Percentiles rank a stretch among this genome's conserved stretches.
Evolutionary conservation across 2,797 vertebrate species (phyloP).

Genomic region (Platalea minor): DNA sequence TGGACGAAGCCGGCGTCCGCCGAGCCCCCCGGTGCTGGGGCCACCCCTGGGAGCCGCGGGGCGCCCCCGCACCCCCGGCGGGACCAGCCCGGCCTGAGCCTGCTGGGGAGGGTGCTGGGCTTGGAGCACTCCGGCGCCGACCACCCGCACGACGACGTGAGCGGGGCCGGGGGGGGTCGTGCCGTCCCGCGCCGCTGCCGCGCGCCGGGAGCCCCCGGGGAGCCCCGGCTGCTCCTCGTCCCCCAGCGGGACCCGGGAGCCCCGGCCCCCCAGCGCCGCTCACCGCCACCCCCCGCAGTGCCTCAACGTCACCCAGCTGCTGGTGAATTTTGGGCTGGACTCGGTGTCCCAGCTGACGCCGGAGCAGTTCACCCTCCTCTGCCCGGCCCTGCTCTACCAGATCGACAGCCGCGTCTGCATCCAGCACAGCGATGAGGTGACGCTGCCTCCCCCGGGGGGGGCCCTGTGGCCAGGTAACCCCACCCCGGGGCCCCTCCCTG

Average conservation of each 20-base stretch:
- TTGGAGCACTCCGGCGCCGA: slow-evolving; percentile 70
- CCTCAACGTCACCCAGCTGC: slow-evolving; percentile 82
- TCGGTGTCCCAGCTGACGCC: slow-evolving; percentile 77
- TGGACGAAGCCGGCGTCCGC: neutral
- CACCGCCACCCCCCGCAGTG: slow-evolving; percentile 64
- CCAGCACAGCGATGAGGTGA: slow-evolving; percentile 65
- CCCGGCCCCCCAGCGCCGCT: neutral
- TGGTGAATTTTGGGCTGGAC: slow-evolving; percentile 81
- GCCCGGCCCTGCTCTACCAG: slow-evolving; percentile 86
- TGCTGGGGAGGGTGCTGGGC: slow-evolving; percentile 71
- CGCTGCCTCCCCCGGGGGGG: neutral
- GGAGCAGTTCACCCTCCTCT: slow-evolving; percentile 81
- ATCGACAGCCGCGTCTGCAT: slow-evolving; percentile 86
- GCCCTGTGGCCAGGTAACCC: slow-evolving; percentile 42
- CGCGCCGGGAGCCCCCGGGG: neutral
- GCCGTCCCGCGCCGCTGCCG: accelerated
- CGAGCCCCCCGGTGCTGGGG: neutral
- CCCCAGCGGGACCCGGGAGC: neutral
- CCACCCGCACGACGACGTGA: slow-evolving; percentile 75
- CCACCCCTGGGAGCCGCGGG: neutral
- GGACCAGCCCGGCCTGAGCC: slow-evolving; percentile 42
- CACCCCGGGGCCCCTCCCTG: neutral
- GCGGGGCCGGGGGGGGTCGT: neutral
- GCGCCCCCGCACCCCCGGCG: neutral
- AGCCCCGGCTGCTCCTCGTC: neutral